Conservation (phyloP, 1,140 invertebrate species). For the Neotoxoptera formosana region DNA sequence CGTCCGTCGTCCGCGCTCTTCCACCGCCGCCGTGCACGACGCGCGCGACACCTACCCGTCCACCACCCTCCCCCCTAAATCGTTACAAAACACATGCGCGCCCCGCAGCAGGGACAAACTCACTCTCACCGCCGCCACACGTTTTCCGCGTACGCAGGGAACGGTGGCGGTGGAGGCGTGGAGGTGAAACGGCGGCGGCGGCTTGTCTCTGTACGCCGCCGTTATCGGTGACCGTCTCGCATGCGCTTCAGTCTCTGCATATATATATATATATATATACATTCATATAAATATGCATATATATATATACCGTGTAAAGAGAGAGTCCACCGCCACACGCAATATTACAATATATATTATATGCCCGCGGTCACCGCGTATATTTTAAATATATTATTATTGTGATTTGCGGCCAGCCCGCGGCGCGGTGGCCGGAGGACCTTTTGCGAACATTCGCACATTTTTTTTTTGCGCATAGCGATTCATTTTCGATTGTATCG, state of each 20-base stretch:
- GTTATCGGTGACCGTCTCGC: slow-evolving; percentile 21
- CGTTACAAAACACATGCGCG: slow-evolving; percentile 47
- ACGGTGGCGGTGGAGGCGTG: no score
- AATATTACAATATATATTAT: not conserved
- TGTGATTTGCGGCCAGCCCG: not conserved
- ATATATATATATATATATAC: not conserved
- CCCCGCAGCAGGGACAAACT: slow-evolving; percentile 4
- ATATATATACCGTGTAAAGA: not conserved
- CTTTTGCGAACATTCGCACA: not conserved
- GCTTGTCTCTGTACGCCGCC: slow-evolving; percentile 39
- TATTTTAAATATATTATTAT: not conserved
- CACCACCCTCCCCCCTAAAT: not conserved
- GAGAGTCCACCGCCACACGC: not conserved
- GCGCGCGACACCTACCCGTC: slow-evolving; percentile 3
- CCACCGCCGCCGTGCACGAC: not conserved
- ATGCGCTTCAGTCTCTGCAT: slow-evolving; percentile 11
- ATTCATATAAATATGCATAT: no score
- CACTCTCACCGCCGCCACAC: not conserved
- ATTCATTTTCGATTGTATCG: not conserved
- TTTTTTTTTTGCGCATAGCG: no score
- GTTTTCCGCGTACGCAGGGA: not conserved
- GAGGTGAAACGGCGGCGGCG: not conserved
- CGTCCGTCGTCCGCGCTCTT: slow-evolving; percentile 16
- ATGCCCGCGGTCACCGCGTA: not conserved
- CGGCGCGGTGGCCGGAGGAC: not conserved